phyloP scores from a whole-genome alignment of 2,113 vertebrate genomes.

The Rhineura floridana region DNA sequence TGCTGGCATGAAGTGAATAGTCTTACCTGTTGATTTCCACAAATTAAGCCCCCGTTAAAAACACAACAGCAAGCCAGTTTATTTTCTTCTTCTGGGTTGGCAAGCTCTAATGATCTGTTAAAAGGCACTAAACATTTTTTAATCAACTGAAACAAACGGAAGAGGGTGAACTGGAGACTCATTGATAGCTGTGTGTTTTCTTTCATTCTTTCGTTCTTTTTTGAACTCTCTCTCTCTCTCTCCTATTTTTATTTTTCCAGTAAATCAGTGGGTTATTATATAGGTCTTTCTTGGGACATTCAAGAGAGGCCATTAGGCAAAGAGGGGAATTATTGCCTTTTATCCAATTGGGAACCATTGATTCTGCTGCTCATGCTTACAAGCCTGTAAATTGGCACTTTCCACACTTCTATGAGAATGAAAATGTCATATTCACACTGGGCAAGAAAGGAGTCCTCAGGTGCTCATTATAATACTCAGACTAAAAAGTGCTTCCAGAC shows the following conservation, averaged over 20 bases:
- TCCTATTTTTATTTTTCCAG: not conserved
- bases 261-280: not conserved
- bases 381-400: conserved; percentile 50
- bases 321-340: conserved; percentile 50
- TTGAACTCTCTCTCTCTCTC: not conserved
- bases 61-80: not conserved
- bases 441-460: conserved; percentile 55
- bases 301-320: conserved; percentile 15
- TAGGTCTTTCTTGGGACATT: not conserved
- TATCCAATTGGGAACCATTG: conserved; percentile 37
- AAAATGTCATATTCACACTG: conserved; percentile 73
- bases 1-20: not conserved
- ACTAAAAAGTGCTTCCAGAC: conserved; percentile 61
- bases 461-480: conserved; percentile 68
- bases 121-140: not conserved
- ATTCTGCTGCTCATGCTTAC: conserved; percentile 17
- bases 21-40: not conserved
- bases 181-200: too few species aligned
- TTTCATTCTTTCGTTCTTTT: not conserved
- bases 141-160: not conserved
- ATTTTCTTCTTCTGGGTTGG: not conserved
- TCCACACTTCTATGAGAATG: conserved; percentile 44
- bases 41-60: not conserved
- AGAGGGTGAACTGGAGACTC: too few species aligned
- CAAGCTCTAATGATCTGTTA: not conserved